phyloP scores from a whole-genome alignment of 2,797 vertebrate genomes.

The Gymnodraco acuticeps region DNA sequence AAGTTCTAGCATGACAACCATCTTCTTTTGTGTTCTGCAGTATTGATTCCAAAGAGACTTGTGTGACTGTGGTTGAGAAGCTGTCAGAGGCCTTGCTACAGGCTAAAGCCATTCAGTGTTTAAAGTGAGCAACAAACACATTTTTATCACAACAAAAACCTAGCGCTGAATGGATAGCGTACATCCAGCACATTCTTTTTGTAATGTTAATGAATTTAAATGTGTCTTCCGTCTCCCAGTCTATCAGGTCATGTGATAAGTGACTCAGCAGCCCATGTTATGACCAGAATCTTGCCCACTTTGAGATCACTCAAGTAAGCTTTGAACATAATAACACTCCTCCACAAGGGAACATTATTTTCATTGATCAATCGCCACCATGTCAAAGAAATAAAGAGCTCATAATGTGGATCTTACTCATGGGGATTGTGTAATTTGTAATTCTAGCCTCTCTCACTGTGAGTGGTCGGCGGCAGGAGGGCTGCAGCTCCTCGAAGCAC shows the following conservation, averaged over 20 bases:
- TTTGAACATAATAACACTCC: neutral
- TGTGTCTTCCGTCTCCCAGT: conserved; percentile 66
- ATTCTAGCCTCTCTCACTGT: conserved; percentile 78
- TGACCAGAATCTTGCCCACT: conserved; percentile 61
- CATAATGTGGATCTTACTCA: too few relatives aligned
- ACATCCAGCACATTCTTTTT: neutral
- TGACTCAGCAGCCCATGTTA: conserved; percentile 55
- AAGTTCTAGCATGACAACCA: neutral
- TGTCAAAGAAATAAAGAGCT: neutral
- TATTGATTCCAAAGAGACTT: conserved; percentile 53
- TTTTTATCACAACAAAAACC: neutral
- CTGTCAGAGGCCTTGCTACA: conserved; percentile 49
- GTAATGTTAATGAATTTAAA: neutral
- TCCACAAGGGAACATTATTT: neutral
- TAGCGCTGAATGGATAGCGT: neutral
- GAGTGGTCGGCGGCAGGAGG: conserved; percentile 59
- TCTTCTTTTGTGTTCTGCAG: conserved; percentile 28
- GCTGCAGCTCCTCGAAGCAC: conserved; percentile 63
- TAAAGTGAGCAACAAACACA: conserved; percentile 54
- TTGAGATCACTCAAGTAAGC: conserved; percentile 84
- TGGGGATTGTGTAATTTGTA: too few relatives aligned
- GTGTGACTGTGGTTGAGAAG: conserved; percentile 24
- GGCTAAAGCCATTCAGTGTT: conserved; percentile 32
- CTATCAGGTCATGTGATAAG: conserved; percentile 81
- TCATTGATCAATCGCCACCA: neutral